Evolutionary conservation across 2,888 invertebrate species (phyloP).

Genomic region (Latheticus oryzae): DNA sequence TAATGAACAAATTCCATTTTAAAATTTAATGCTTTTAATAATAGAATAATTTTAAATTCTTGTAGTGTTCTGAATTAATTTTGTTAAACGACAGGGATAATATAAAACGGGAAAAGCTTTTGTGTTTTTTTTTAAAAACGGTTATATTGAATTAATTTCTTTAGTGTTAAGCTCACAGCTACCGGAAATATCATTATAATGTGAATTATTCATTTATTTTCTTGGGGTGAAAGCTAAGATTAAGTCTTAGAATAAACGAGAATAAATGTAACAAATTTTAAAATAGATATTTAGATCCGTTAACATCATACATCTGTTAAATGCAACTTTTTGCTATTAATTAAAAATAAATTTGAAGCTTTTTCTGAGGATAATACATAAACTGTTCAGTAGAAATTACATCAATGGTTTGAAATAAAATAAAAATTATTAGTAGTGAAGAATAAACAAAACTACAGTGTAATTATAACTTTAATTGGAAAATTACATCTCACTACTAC

Average conservation of each 20-base stretch:
- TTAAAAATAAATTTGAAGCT: too few species aligned
- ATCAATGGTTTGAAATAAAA: too few species aligned
- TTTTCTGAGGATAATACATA: too few species aligned
- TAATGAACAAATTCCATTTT: too few species aligned
- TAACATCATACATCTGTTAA: too few species aligned
- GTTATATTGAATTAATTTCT: conserved; percentile 37
- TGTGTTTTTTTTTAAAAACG: conserved; percentile 40
- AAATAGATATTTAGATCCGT: too few species aligned
- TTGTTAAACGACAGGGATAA: conserved; percentile 37
- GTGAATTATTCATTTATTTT: conserved; percentile 41
- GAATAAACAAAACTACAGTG: conserved; percentile 8
- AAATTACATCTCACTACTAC: conserved; percentile 18
- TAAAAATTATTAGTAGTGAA: too few species aligned
- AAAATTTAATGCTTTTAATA: conserved; percentile 5
- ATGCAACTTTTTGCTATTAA: too few species aligned
- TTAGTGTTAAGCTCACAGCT: conserved; percentile 24
- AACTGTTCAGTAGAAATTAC: too few species aligned
- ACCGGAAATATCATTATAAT: conserved; percentile 42
- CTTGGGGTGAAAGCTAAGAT: conserved; percentile 23
- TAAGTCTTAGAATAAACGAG: neutral
- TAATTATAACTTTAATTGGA: conserved; percentile 17
- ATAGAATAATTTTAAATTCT: conserved; percentile 33
- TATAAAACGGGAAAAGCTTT: conserved; percentile 40
- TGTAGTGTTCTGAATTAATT: conserved; percentile 37
- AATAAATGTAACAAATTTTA: conserved; percentile 7